Evolutionary conservation across 2,888 invertebrate species (phyloP).

Genomic region (Selenia dentaria): DNA sequence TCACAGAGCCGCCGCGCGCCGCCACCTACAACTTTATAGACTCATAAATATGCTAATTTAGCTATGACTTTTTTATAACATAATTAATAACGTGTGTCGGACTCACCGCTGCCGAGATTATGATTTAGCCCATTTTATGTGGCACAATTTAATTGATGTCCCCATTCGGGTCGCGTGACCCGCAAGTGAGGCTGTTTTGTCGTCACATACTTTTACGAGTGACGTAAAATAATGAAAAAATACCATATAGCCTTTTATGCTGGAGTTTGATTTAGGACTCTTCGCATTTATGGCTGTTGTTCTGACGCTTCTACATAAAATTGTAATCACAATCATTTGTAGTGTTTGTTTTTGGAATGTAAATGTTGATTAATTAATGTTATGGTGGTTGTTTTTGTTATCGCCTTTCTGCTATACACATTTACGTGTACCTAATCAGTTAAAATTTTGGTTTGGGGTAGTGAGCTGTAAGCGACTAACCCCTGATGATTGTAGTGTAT

Average conservation of each 20-base stretch:
- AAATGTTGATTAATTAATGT: constrained; percentile 6
- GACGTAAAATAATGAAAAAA: constrained; percentile 80
- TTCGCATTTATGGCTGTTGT: constrained; percentile 47
- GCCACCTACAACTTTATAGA: constrained; percentile 53
- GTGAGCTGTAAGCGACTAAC: no score
- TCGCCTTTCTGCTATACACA: no score
- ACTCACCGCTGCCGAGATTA: constrained; percentile 60
- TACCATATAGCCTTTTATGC: constrained; percentile 61
- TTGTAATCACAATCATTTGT: constrained; percentile 41
- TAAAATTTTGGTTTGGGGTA: no score
- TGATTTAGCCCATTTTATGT: constrained; percentile 78
- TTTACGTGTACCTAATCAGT: no score
- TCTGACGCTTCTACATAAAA: constrained; percentile 39
- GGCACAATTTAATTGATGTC: constrained; percentile 76
- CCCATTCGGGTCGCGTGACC: constrained; percentile 64
- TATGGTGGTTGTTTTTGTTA: constrained; percentile 3
- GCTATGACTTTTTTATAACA: constrained; percentile 81
- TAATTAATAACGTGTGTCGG: constrained; percentile 78
- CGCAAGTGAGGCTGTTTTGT: constrained; percentile 47
- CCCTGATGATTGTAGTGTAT: no score
- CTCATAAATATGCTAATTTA: constrained; percentile 80
- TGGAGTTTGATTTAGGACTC: constrained; percentile 67
- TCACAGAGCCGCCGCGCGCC: constrained; percentile 5
- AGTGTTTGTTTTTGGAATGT: constrained; percentile 27
- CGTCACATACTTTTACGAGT: constrained; percentile 74